Percentiles rank a stretch among this genome's conserved stretches.
Evolutionary conservation across 2,888 invertebrate species (phyloP).

Genomic region (Phorcus lineatus): DNA sequence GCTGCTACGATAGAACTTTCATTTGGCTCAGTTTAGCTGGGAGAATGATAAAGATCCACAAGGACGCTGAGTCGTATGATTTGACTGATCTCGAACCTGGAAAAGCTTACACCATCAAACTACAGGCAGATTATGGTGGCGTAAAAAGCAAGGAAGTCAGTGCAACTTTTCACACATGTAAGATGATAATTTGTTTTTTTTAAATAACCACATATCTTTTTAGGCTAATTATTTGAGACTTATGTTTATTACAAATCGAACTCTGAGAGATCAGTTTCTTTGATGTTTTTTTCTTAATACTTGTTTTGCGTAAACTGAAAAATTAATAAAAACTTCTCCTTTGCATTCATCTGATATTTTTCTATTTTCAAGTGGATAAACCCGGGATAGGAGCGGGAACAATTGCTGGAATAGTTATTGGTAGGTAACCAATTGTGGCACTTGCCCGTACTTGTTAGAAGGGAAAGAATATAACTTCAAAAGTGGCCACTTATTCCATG

Average conservation of each 20-base stretch:
- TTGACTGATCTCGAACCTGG: constrained; percentile 29
- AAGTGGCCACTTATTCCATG: too few relatives aligned
- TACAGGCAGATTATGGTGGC: constrained; percentile 28
- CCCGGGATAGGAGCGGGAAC: not conserved
- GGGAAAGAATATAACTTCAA: too few relatives aligned
- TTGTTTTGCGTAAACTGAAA: too few relatives aligned
- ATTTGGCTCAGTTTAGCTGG: constrained; percentile 29
- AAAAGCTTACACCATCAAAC: constrained; percentile 28
- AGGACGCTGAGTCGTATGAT: constrained; percentile 32
- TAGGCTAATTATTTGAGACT: too few relatives aligned
- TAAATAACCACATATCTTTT: too few relatives aligned
- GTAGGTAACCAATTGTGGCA: not conserved
- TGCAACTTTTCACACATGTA: not conserved
- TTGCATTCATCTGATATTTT: too few relatives aligned
- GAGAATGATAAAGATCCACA: constrained; percentile 25
- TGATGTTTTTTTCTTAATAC: too few relatives aligned
- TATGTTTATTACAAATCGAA: too few relatives aligned
- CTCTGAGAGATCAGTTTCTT: too few relatives aligned
- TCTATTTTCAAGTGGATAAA: not conserved
- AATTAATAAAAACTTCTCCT: too few relatives aligned
- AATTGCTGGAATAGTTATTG: constrained; percentile 17
- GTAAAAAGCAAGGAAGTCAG: constrained; percentile 13
- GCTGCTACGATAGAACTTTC: constrained; percentile 34
- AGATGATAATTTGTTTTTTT: not conserved
- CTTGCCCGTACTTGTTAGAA: too few relatives aligned